Base-by-base conservation (phyloP, 1,140 invertebrate genomes). In the Chrysoperla carnea region DNA sequence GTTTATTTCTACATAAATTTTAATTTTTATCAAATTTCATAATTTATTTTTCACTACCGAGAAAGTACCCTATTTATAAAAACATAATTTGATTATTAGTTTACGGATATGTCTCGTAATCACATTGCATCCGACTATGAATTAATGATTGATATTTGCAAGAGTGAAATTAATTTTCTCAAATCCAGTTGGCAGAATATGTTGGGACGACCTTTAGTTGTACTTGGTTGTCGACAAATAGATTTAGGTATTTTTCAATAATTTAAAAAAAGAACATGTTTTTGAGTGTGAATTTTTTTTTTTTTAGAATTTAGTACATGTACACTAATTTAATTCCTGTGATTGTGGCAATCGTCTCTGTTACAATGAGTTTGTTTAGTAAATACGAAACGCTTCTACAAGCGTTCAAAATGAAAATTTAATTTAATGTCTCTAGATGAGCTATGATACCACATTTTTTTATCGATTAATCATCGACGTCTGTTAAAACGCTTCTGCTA, bases 101-200 rank as follows among this genome's bases (percentile, higher is more conserved):
- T 93, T 70, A 89, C 87, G 69, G 91, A 95, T 73, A 82, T 88
- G 70, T 83, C 81, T 56, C 77, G 87, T 58, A 94, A 93, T 76
- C 94, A 95, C 78, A 87, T 94, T 59, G 90, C 90, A 61, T 91
- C 87, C 56, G 91, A 95, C 69, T 88, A 90, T 68, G 85, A 93
- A 65, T 73, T 95, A 62, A 84, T 95, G 79, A 86, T 95, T 62
- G 91, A 95, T 72, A 92, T 88, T 63, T 87, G 92, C 70, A 92
- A 90, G 73, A 84, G 84, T 55, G 88, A 93, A 73, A 83, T 94
- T 57, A 86, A 90, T 76, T 93, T 93, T 72, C 78, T 94, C 67
- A 92, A 93, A 70, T 90, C 84, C 51, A 86, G 82, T 60, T 94
- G 89, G 89, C 84, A 89, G 70, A 88, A 89, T 68, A 84, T 91